Evolutionary conservation across 2,113 vertebrate species (phyloP).

Genomic region (Tachysurus vachellii): DNA sequence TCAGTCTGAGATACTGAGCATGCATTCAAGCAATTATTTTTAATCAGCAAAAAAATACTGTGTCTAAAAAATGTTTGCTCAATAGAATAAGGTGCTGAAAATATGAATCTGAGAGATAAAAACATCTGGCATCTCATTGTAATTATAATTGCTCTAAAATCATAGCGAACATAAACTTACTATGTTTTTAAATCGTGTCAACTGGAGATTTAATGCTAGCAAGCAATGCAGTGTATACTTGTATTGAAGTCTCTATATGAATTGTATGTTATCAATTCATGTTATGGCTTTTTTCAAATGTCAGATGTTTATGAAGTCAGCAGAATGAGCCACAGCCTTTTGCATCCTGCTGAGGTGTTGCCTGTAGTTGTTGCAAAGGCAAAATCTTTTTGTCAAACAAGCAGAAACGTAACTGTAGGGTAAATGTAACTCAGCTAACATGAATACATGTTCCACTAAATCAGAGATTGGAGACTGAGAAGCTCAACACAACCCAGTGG

Average conservation of each 20-base stretch:
- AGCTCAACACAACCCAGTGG: not conserved
- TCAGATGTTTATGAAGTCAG: slow-evolving; percentile 40
- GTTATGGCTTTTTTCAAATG: not conserved
- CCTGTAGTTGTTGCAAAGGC: slow-evolving; percentile 1
- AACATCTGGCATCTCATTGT: not conserved
- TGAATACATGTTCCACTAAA: not conserved
- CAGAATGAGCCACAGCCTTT: slow-evolving; percentile 41
- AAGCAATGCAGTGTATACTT: not conserved
- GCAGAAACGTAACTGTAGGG: not conserved
- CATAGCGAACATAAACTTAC: not conserved
- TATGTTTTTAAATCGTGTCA: no score
- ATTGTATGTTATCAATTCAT: not conserved
- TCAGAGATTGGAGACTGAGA: no score
- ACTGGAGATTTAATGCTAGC: not conserved
- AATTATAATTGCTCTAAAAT: not conserved
- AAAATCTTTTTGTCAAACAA: not conserved
- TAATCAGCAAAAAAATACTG: not conserved
- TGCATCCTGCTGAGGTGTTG: slow-evolving; percentile 60
- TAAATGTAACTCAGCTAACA: not conserved
- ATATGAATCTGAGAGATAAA: not conserved
- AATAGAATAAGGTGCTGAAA: not conserved
- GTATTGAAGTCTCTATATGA: not conserved
- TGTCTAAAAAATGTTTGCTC: no score
- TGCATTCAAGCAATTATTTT: not conserved
- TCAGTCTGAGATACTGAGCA: not conserved